Conservation (phyloP, 2,888 invertebrate genomes). For the Tridacna crocea region DNA sequence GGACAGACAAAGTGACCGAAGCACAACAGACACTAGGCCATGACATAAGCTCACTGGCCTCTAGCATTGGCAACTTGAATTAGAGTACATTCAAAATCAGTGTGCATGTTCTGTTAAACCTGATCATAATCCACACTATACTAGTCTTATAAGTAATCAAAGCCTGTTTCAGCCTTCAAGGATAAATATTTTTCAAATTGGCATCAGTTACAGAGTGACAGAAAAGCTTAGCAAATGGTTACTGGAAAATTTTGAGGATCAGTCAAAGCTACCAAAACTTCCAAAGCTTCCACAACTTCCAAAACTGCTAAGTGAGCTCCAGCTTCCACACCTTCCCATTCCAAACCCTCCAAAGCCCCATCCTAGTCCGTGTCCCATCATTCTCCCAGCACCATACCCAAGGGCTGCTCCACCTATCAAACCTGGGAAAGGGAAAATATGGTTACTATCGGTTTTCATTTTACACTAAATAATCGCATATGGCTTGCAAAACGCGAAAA, state of each 20-base stretch:
- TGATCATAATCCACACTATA: too few relatives aligned
- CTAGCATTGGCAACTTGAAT: too few relatives aligned
- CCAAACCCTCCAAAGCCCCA: constrained; percentile 69
- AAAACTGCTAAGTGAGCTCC: constrained; percentile 79
- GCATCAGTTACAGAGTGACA: neutral
- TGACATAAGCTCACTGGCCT: too few relatives aligned
- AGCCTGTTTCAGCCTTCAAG: too few relatives aligned
- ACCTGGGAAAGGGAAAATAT: constrained; percentile 59
- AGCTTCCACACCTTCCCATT: constrained; percentile 76
- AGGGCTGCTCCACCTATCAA: constrained; percentile 77
- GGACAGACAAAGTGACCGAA: too few relatives aligned
- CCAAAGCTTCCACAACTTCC: constrained; percentile 79
- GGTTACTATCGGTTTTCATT: too few relatives aligned
- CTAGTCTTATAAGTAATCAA: too few relatives aligned
- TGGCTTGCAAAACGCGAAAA: too few relatives aligned
- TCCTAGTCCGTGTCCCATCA: constrained; percentile 70
- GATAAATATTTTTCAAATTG: neutral
- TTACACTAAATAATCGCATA: too few relatives aligned
- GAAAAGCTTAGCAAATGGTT: neutral
- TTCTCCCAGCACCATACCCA: constrained; percentile 76
- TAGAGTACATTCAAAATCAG: too few relatives aligned
- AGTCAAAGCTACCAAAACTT: constrained; percentile 69
- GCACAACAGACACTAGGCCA: too few relatives aligned
- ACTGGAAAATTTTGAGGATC: neutral
- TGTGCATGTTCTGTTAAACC: too few relatives aligned